Percentiles rank a stretch among this genome's conserved stretches.
Evolutionary conservation across 2,888 invertebrate species (phyloP).

Genomic region (Lasioglossum morio): DNA sequence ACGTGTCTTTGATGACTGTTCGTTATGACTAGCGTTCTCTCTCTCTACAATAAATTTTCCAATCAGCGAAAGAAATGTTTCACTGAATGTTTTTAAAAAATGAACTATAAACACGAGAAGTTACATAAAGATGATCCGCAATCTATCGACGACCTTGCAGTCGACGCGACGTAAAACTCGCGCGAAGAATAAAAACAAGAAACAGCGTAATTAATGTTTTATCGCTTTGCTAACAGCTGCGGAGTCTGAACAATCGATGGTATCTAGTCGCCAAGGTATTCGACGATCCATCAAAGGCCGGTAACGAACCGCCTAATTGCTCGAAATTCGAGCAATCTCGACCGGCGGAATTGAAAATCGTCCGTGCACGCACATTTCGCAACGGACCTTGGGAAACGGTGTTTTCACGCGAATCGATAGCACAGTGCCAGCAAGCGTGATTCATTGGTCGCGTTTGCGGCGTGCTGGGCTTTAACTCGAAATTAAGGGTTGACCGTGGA

Average conservation of each 20-base stretch:
- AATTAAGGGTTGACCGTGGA: slow-evolving; percentile 14
- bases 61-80: too few relatives aligned
- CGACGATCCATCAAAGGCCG: background rate
- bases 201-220: too few relatives aligned
- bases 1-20: too few relatives aligned
- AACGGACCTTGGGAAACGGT: slow-evolving; percentile 27
- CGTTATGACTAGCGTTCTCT: too few relatives aligned
- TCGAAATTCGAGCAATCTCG: background rate
- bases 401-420: slow-evolving; percentile 40
- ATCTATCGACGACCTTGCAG: too few relatives aligned
- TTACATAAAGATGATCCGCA: too few relatives aligned
- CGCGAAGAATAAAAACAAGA: too few relatives aligned
- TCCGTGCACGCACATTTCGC: slow-evolving; percentile 7
- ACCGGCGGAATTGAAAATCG: background rate
- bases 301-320: slow-evolving; percentile 2
- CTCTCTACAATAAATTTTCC: too few relatives aligned
- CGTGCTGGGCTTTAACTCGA: slow-evolving; percentile 10
- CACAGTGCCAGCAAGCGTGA: slow-evolving; percentile 32
- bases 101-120: too few relatives aligned
- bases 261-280: background rate
- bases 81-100: too few relatives aligned
- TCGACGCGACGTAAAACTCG: too few relatives aligned
- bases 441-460: slow-evolving; percentile 29
- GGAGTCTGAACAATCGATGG: background rate
- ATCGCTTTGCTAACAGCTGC: too few relatives aligned